A percentile compares a stretch with the other conserved stretches of the same genome.
These are phyloP conservation scores for Gymnoscopelus braueri DNA, from an alignment of 2,797 vertebrate genomes.

Conservation along the genomic window DNA sequence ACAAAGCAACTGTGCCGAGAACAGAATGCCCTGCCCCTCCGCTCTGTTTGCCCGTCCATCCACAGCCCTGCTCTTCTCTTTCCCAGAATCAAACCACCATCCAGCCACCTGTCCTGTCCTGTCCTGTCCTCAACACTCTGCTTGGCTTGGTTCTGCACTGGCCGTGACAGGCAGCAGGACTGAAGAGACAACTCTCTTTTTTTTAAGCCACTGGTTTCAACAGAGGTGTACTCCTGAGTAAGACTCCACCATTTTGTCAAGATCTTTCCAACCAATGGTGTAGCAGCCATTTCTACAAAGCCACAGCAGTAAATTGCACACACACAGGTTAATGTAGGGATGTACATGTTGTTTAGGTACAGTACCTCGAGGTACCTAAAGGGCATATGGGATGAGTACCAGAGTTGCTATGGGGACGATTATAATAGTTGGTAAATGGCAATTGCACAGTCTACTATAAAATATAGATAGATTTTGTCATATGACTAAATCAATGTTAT, in stretches of 20 bases:
- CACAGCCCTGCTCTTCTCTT: constrained; percentile 44
- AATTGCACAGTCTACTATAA: background rate
- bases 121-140: constrained; percentile 4
- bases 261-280: constrained; percentile 34
- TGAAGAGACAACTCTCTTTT: constrained; percentile 34
- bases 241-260: constrained; percentile 76
- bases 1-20: constrained; percentile 32
- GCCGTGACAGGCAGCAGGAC: constrained; percentile 21
- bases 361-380: background rate
- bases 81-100: constrained; percentile 8
- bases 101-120: background rate
- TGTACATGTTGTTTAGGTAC: too few relatives aligned
- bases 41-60: constrained; percentile 30
- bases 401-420: background rate
- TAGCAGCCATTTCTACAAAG: constrained; percentile 71
- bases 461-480: too few relatives aligned
- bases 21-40: constrained; percentile 21
- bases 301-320: constrained; percentile 52
- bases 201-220: constrained; percentile 19
- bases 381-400: too few relatives aligned
- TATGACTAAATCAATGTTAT: too few relatives aligned
- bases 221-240: constrained; percentile 24
- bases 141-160: background rate
- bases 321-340: constrained; percentile 37
- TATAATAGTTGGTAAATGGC: background rate